Conservation (phyloP, 2,797 vertebrate genomes). For the Enteromius radiatus region DNA sequence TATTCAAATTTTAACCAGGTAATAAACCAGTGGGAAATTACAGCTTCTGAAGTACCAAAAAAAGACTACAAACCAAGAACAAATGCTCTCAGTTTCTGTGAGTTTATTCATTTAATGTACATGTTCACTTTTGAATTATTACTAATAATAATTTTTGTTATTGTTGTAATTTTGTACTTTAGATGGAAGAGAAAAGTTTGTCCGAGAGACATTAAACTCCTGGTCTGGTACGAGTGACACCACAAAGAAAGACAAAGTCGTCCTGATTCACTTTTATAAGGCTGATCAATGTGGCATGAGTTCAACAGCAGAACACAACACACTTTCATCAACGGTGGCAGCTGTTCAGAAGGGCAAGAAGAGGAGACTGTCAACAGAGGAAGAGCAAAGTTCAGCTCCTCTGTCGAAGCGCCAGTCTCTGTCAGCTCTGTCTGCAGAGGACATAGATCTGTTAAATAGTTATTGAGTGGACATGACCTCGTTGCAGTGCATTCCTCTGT, state of each 20-base stretch:
- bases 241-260: conserved; percentile 59
- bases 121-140: not conserved
- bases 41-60: conserved; percentile 76
- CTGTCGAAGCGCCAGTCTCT: conserved; percentile 78
- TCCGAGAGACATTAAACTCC: conserved; percentile 69
- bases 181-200: conserved; percentile 85
- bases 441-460: conserved; percentile 88
- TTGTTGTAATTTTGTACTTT: conserved; percentile 33
- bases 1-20: conserved; percentile 74
- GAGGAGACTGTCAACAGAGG: conserved; percentile 65
- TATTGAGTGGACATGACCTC: conserved; percentile 77
- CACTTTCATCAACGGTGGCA: conserved; percentile 39
- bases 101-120: conserved; percentile 57
- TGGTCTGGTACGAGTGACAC: conserved; percentile 49
- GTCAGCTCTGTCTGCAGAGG: conserved; percentile 78
- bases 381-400: conserved; percentile 54
- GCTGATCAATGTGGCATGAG: conserved; percentile 48
- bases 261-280: conserved; percentile 87
- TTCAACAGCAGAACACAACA: conserved; percentile 37
- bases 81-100: conserved; percentile 88
- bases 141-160: not conserved
- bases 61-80: conserved; percentile 77
- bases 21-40: conserved; percentile 90
- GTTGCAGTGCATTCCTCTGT: conserved; percentile 9
- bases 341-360: conserved; percentile 74